Evolutionary conservation across 2,888 invertebrate species (phyloP), one percentile per base, ranked within the genome.

Genomic region (Lasioglossum calceatum): DNA sequence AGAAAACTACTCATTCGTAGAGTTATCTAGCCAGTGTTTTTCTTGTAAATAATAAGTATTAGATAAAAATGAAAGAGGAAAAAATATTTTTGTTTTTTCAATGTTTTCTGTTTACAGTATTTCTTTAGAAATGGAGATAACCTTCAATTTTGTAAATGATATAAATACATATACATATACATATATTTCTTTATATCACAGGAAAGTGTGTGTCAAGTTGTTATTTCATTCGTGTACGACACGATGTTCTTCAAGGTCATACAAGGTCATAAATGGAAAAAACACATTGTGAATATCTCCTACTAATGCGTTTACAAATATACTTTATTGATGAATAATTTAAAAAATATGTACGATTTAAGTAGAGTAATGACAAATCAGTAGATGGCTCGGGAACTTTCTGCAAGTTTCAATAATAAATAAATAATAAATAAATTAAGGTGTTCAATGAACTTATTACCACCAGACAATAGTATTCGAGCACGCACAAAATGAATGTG

Each of bases 401-500:
- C 32, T 16, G 64, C 27, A 23, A 23, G 8, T 1, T 61, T 14
- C 5, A 61, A 61, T 2, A 27, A 27, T 27, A 27, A 27, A 27
- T 27, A 27, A 27, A 27, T 27, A 27, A 27, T 27, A 27, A 27
- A 14, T 12, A 27, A 75, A 23, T 8, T 42, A 8, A 67, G 23
- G 3, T 23, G 27, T 23, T 32, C 8, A 61, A 42, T 14, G 8
- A n/a, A n/a, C 36, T 75, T 32, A 23, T 82, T 92, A 94, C 94
- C 92, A 88, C 90, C 75, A 94, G 90, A 47, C 92, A 91, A 84
- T 93, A 94, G 81, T 93, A 94, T 79, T 93, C 93, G 12, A 94
- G 90, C 36, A 94, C 90, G 76, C 94, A 94, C 71, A 94, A 93
- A 64, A 91, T 92, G 74, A 93, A 85, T 0, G 93, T 93, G n/a